Evolutionary conservation across 2,797 vertebrate genomes (phyloP), one percentile per base, ranked within the genome.

Genomic region (Lepus oiostolus): DNA sequence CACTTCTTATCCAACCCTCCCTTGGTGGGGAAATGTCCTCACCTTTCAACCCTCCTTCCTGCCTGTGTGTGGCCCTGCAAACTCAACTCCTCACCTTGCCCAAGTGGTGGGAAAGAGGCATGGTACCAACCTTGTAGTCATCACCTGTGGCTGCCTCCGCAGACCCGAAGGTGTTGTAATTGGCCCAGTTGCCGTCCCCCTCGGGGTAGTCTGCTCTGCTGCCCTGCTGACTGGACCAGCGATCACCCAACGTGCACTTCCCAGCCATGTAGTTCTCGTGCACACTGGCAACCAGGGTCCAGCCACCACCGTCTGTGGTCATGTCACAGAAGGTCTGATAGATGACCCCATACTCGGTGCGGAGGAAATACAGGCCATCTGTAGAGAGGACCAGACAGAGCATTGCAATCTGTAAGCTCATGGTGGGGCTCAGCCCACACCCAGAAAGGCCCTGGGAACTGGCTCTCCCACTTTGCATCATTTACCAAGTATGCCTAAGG

Each of bases 241-340:
- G 96, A 38, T 98, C 97, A 0, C 98, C 98, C 4, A 26, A 6
- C 0, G 96, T 98, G 94, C 98, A 98, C 88, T 85, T 98, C 32
- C 98, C 98, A 54, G 24, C 7, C 28, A 96, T 0, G 47, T 95
- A 95, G 96, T 98, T 98, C 94, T 99, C 98, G 2, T 98, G 98
- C 22, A 98, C 86, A 0, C 98, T 98, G 68, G 0, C 98, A 98
- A 22, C 98, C 98, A 0, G 75, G 13, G 54, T 58, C 54, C 54
- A 58, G 54, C 54, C 54, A 58, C 54, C 54, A 58, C 54, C 54
- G 4, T 79, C 54, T 0, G 98, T 98, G 88, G 95, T 98, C 98
- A 98, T 98, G 88, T 98, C 98, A 89, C 98, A 99, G 96, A 98
- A 98, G 17, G 98, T 98, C 97, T 98, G 98, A 95, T 98, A 98